Conservation (phyloP, 1,140 invertebrate genomes). For the Palaemon carinicauda region DNA sequence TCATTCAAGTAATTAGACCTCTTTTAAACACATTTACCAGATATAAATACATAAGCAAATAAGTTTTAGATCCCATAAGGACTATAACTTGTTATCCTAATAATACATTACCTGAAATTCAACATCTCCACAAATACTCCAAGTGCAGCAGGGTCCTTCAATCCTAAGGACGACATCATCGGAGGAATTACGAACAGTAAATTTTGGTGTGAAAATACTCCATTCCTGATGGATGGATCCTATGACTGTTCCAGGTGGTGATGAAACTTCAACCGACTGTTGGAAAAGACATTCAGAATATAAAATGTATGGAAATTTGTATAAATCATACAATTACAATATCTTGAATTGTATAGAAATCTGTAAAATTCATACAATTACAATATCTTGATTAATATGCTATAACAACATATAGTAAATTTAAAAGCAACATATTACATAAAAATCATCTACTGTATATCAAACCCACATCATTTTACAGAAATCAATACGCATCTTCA, state of each 20-base stretch:
- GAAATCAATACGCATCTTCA: too few relatives aligned
- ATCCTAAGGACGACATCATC: slow-evolving; percentile 82
- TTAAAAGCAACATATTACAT: too few relatives aligned
- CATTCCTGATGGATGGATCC: slow-evolving; percentile 86
- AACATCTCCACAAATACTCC: slow-evolving; percentile 82
- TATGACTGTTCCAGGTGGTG: slow-evolving; percentile 77
- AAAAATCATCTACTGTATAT: too few relatives aligned
- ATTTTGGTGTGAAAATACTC: slow-evolving; percentile 81
- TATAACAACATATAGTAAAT: not conserved
- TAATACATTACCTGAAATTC: slow-evolving; percentile 70
- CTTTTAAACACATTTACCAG: not conserved
- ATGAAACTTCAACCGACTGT: slow-evolving; percentile 75
- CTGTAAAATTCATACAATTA: not conserved
- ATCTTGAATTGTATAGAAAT: too few relatives aligned
- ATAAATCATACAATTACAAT: not conserved
- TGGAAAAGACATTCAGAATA: not conserved
- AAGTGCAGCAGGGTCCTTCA: slow-evolving; percentile 84
- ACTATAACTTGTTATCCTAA: not conserved
- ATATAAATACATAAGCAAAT: not conserved
- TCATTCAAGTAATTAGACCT: too few relatives aligned
- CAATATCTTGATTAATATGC: not conserved
- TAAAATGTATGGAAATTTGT: not conserved
- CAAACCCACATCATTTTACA: too few relatives aligned
- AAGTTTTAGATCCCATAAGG: too few relatives aligned
- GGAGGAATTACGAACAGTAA: slow-evolving; percentile 78